These are phyloP conservation scores for Dendrocopos noguchii DNA, from an alignment of 2,113 vertebrate genomes.

Conservation along the genomic window DNA sequence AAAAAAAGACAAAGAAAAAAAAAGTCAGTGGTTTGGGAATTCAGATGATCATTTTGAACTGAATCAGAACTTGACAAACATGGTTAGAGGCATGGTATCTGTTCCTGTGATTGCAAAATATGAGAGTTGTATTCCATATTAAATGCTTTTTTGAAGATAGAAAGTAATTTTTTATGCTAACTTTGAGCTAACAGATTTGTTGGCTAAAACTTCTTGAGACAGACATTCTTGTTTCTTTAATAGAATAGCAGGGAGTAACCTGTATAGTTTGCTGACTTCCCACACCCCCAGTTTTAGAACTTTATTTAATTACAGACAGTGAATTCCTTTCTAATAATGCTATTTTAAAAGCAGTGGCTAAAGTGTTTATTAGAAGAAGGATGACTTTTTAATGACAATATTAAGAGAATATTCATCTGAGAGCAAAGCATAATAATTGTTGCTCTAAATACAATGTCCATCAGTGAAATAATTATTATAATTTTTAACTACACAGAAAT, in stretches of 20 bases:
- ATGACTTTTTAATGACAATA: not conserved
- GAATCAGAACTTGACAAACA: constrained; percentile 22
- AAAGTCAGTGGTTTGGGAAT: constrained; percentile 3
- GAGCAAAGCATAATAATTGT: not conserved
- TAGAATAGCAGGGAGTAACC: constrained; percentile 34
- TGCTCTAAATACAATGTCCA: not conserved
- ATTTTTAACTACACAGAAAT: not conserved
- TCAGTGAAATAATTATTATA: not conserved
- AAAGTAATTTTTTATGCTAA: constrained; percentile 8
- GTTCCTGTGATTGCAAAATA: not conserved
- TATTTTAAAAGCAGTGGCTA: constrained; percentile 44
- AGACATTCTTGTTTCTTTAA: not conserved
- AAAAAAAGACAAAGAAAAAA: not conserved
- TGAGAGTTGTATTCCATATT: not conserved
- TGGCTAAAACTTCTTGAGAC: constrained; percentile 46
- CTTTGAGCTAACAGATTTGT: constrained; percentile 10
- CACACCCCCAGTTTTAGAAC: not conserved
- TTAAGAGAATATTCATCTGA: not conserved
- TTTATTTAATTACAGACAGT: not conserved
- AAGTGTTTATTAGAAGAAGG: constrained; percentile 35
- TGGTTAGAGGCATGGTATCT: not conserved
- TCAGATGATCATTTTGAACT: constrained; percentile 31
- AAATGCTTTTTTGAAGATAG: not conserved
- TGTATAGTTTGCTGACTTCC: constrained; percentile 7
- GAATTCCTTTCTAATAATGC: constrained; percentile 40